Evolutionary conservation across 2,888 invertebrate genomes (phyloP), one percentile per base, ranked within the genome.

Genomic region (Priocnemis perturbator): DNA sequence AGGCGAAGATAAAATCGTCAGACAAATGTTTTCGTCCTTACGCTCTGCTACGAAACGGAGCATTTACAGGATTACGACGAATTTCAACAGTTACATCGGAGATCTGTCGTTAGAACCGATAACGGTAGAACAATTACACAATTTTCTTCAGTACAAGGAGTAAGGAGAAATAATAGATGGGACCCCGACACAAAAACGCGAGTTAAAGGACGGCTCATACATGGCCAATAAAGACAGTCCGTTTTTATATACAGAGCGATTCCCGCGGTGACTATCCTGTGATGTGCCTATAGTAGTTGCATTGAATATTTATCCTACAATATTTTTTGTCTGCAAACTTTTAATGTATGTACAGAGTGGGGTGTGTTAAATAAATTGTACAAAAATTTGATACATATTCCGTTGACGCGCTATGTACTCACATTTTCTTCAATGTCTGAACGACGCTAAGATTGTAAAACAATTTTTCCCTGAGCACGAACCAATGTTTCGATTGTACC

Each of bases 401-500:
- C 47, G 17, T 47, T 3, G 17, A 47, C 2, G 2, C 3, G n/a
- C 3, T 47, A 47, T 7, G 7, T 14, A 37, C 21, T 83, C 82
- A 89, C 81, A 88, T 84, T 90, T 92, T 94, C 89, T 94, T 94
- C 81, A 95, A 91, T 77, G 93, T 92, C 84, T 95, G 93, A 57
- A 95, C 93, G 79, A 95, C 92, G 88, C 95, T 94, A 61, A 95
- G 91, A 88, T 93, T 93, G 86, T 95, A 95, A 86, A 94, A 90
- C 67, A 96, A 89, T 85, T 93, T 92, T 71, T 92, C 92, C 82
- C 95, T 93, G 66, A 96, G 85, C 64, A 91, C 90, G 14, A 91
- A 87, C 96, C 96, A 96, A 47, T 92, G 91, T 69, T 90, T 89
- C 20, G 90, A 86, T 69, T 94, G 93, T 9, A 90, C 89, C 76